Evolutionary conservation across 1,140 invertebrate species (phyloP), one percentile per base, ranked within the genome.

Genomic region (Octopus bimaculoides): DNA sequence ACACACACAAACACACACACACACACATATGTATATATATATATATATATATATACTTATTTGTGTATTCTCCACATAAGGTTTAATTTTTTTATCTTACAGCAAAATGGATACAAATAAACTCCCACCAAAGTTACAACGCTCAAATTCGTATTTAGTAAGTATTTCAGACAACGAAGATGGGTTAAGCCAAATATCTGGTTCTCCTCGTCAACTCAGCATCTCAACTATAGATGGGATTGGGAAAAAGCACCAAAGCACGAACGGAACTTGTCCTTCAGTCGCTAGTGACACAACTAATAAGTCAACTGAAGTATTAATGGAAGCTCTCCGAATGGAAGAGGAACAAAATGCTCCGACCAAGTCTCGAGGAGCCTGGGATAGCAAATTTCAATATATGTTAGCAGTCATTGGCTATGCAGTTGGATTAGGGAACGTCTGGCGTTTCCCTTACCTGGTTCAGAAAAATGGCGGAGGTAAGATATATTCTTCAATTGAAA

Each of bases 391-490:
- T 52, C 90, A 92, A 77, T 91, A 91, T 83, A 82, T 91, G 9
- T 82, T 92, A 26, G 91, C 91, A 4, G 83, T 90, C 17, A 83
- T 92, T n/a, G 88, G 89, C 17, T 89, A 89, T 79, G 89, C 91
- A 10, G 91, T 92, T 0, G 91, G 91, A 0, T 92, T 97, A 52
- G 96, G 96, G 26, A 97, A 97, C 87, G 96, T 97, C 77, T 97
- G 96, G 96, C 92, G 96, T 86, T 98, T 98, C 91, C 96, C 96
- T 9, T 97, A 97, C 87, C 90, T 97, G 74, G 96, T 95, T 87
- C 96, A 97, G 91, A 95, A 97, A 89, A 97, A 98, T 90, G 96
- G 96, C 75, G 96, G 96, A 90, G 96, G 96, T 90, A 82, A 71
- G 66, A 71, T 71, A 71, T 41, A 41, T 41, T 41, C 26, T 41